Base-by-base conservation (phyloP, 2,113 vertebrate genomes). In the Pseudopodoces humilis region DNA sequence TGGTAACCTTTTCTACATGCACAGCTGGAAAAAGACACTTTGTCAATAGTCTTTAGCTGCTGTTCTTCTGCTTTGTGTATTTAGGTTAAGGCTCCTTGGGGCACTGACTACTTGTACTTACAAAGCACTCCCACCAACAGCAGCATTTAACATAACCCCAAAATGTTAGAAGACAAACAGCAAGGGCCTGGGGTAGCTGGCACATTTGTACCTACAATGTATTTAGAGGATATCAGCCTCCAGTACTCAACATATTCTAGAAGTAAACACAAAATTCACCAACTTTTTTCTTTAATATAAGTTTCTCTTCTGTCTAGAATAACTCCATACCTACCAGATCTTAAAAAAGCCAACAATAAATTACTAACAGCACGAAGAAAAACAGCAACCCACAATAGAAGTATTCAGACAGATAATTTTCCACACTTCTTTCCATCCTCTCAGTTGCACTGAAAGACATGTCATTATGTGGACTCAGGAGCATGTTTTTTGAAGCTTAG, bases 11-110 rank as follows among this genome's bases (percentile, higher is more conserved):
- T 88, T 50, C 83, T 65, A 70, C 4, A 1, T 28, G 43, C 67
- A 83, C 75, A 94, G 88, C 68, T 86, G 83, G 86, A 86, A 83
- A 71, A 93, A 76, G 49, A 62, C 35, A 85, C 33, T 89, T 85
- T 33, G 55, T 53, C 86, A 90, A 41, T 18, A 86, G 52, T 39
- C 64, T 86, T 77, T 25, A 64, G 25, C 50, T 10, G 20, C 80
- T 55, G 16, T 43, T 83, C 49, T 67, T 70, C 71, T 53, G 49
- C 71, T 80, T 44, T 75, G 56, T 63, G 39, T 60, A 59, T 46
- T 68, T 39, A 71, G 27, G 62, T 59, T 79, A 47, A 92, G 60
- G 52, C 24, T 92, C 47, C 71, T 62, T 35, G 21, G 35, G 30
- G 50, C 47, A 65, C 71, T 76, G 67, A 62, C 47, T 43, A 31